Base-by-base conservation (phyloP, 2,888 invertebrate species). In the Hypercompe scribonia region DNA sequence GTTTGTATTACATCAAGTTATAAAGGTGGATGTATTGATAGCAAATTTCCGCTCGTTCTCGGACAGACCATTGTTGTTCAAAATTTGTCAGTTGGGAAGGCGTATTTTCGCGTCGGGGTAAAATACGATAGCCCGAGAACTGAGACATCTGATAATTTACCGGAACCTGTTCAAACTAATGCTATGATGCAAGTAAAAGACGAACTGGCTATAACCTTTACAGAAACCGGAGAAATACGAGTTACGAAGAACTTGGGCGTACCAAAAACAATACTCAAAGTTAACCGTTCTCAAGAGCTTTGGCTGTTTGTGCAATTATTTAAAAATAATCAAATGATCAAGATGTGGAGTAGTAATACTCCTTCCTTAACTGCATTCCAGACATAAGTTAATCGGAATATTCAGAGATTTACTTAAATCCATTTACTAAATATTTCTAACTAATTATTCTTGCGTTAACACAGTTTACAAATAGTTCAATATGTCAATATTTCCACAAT, bases 1-100 rank as follows among this genome's bases (percentile, higher is more conserved):
- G 28, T 61, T 61, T 61, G 58, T 18, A 31, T 61, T 4, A 61
- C 15, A 15, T 13, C 31, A 15, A 31, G 31, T 61, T 5, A 4
- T 31, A 61, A 61, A 61, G 15, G 31, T 0, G 58, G 58, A 1
- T 61, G 31, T 7, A 28, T 61, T 61, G 5, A 61, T 4, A 7
- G 31, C 58, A 61, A 61, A 31, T 61, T 31, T 31, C 28, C 28
- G 5, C 58, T 61, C 15, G 28, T 61, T 31, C 58, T 31, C 2
- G 58, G 58, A 61, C 58, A 61, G 58, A 61, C 58, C 15, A 61
- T 61, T 61, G 58, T 61, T 5, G 18, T 31, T 61, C 58, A 61
- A 61, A 31, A 61, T 31, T 61, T 61, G 18, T 31, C 58, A 31
- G 31, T 28, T 31, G 31, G 28, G 2, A 58, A 58, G 15, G 31